Percentiles rank a stretch among this genome's conserved stretches.
Conservation (phyloP, 2,888 invertebrate species). For the Habroteleia sp. region DNA sequence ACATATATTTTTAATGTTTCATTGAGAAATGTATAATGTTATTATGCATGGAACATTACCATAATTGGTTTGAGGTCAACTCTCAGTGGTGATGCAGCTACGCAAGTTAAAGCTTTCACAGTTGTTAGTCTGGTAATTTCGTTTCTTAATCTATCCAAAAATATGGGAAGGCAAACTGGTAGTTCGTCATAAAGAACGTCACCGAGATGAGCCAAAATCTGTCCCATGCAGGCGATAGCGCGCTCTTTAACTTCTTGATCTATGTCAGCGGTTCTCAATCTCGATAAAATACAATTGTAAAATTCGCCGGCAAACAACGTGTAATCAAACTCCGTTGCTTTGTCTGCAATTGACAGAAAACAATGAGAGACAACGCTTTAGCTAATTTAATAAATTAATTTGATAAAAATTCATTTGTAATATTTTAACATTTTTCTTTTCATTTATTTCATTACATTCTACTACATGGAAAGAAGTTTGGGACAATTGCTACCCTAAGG, state of each 20-base stretch:
- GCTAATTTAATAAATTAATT: too few species aligned
- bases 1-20: too few species aligned
- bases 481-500: too few species aligned
- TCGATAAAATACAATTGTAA: constrained; percentile 91
- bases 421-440: too few species aligned
- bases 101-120: constrained; percentile 96
- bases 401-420: too few species aligned
- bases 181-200: constrained; percentile 91
- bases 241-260: constrained; percentile 99
- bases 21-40: too few species aligned
- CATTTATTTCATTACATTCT: too few species aligned
- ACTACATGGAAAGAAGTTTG: too few species aligned
- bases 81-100: constrained; percentile 93
- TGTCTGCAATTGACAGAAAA: constrained; percentile 72
- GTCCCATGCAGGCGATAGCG: constrained; percentile 98
- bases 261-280: constrained; percentile 96
- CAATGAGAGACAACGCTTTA: too few species aligned
- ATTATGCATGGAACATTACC: constrained; percentile 82
- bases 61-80: constrained; percentile 92
- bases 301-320: constrained; percentile 89
- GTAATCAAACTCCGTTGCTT: constrained; percentile 86
- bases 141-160: constrained; percentile 96
- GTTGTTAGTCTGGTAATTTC: constrained; percentile 98
- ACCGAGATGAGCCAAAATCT: constrained; percentile 95
- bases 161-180: constrained; percentile 93